phyloP scores from a whole-genome alignment of 2,888 invertebrate species.

The Chymomyza caudatula region DNA sequence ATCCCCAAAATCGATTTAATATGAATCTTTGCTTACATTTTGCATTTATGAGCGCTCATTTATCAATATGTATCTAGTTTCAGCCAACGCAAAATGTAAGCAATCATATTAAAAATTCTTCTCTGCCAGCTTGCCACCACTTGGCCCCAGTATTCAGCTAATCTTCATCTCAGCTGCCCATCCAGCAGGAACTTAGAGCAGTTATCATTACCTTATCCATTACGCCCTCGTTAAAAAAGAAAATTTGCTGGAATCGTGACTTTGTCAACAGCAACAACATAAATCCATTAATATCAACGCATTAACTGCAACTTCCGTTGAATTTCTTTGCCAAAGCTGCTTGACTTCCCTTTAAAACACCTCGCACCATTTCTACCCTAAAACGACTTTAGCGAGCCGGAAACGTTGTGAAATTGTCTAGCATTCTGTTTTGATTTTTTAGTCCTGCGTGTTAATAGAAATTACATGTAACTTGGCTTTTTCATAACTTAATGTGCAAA shows the following conservation, averaged over 20 bases:
- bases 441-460: background rate
- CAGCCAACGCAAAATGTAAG: too few relatives aligned
- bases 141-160: background rate
- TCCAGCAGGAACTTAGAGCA: slow-evolving; percentile 29
- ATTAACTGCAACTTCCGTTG: slow-evolving; percentile 27
- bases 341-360: background rate
- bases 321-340: background rate
- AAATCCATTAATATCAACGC: slow-evolving; percentile 54
- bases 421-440: background rate
- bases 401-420: background rate
- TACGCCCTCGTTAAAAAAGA: background rate
- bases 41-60: too few relatives aligned
- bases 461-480: background rate
- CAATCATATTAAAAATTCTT: background rate
- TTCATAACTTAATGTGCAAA: background rate
- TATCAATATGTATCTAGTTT: too few relatives aligned
- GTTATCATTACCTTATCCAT: slow-evolving; percentile 31
- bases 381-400: slow-evolving; percentile 4
- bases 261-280: slow-evolving; percentile 54
- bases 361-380: background rate
- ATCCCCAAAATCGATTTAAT: too few relatives aligned
- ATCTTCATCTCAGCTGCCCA: background rate
- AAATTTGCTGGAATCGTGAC: slow-evolving; percentile 10
- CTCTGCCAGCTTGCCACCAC: slow-evolving; percentile 10
- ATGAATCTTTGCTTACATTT: too few relatives aligned